A percentile compares a stretch with the other conserved stretches of the same genome.
These are phyloP conservation scores for Sebastes schlegelii DNA, from an alignment of 2,113 vertebrate genomes.

Conservation along the genomic window DNA sequence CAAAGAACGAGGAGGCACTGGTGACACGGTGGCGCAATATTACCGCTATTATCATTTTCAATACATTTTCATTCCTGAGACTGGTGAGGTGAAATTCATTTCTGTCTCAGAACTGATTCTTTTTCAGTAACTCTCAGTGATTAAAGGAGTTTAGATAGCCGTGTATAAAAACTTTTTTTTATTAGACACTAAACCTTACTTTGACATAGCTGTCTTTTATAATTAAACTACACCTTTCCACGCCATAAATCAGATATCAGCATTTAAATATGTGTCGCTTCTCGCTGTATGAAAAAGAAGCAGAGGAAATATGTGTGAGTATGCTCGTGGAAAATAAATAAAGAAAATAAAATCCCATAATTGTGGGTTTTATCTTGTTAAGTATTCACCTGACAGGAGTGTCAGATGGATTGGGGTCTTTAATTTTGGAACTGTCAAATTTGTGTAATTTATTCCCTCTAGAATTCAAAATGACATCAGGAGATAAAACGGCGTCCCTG, in stretches of 20 bases:
- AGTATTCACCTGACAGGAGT: conserved; percentile 49
- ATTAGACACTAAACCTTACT: background rate
- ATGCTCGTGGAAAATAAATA: background rate
- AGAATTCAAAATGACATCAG: conserved; percentile 68
- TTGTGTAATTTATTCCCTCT: conserved; percentile 72
- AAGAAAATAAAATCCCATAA: conserved; percentile 19
- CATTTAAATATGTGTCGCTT: background rate
- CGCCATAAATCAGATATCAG: background rate
- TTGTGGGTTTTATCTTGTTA: conserved; percentile 51
- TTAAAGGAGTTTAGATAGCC: conserved; percentile 1
- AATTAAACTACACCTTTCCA: background rate
- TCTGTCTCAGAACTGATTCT: background rate
- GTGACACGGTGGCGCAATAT: conserved; percentile 65
- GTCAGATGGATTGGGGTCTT: conserved; percentile 46
- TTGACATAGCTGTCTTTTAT: background rate
- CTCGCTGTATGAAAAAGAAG: background rate
- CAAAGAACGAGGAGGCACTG: conserved; percentile 58
- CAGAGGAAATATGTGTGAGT: background rate
- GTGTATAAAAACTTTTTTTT: background rate
- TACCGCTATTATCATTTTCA: conserved; percentile 57
- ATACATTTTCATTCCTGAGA: conserved; percentile 58
- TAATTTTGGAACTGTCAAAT: conserved; percentile 60
- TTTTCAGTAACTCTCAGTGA: background rate
- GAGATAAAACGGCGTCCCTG: conserved; percentile 65
- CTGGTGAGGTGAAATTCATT: conserved; percentile 27